Base-by-base conservation (phyloP, 2,113 vertebrate genomes). In the Catharus fuscescens region DNA sequence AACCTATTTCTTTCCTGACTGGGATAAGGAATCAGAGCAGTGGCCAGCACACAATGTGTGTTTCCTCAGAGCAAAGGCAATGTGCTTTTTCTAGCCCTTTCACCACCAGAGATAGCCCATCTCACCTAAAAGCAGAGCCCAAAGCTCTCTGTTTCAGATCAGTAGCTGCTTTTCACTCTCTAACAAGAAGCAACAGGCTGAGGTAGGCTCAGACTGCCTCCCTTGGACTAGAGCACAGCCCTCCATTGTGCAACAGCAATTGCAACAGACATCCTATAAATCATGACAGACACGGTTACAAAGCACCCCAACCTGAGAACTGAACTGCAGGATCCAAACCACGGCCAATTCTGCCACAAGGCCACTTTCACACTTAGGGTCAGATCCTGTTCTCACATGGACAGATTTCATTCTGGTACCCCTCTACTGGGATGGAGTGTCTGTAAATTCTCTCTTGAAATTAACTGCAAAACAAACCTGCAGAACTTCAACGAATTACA, bases 171-270 rank as follows among this genome's bases (percentile, higher is more conserved):
- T 85, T 89, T 88, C 24, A 77, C 61, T 48, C 69, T 56, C 69
- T 80, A 94, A 94, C 82, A 95, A 96, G 95, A 94, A 96, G 86
- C 93, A 96, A 95, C 92, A 96, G 82, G 90, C 90, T 86, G 80
- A 70, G 52, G 74, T 80, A 85, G 76, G 90, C 54, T 77, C 53
- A 23, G 42, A 80, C 44, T 80, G 54, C 57, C 71, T 67, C 20
- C 47, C 71, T n/a, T 64, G 59, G 79, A 85, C 85, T 42, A 23
- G 17, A 77, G 65, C 88, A 42, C 67, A 56, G 80, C 65, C 32
- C 44, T 74, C 57, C 69, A 52, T 92, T 94, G 88, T 88, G 94
- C 93, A 95, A 96, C 18, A 80, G 25, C 79, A 78, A 32, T 86
- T 95, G 88, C 76, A 81, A 80, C 85, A 95, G 87, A 16, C 20